Conservation (phyloP, 2,888 invertebrate genomes). For the Craniophora ligustri region DNA sequence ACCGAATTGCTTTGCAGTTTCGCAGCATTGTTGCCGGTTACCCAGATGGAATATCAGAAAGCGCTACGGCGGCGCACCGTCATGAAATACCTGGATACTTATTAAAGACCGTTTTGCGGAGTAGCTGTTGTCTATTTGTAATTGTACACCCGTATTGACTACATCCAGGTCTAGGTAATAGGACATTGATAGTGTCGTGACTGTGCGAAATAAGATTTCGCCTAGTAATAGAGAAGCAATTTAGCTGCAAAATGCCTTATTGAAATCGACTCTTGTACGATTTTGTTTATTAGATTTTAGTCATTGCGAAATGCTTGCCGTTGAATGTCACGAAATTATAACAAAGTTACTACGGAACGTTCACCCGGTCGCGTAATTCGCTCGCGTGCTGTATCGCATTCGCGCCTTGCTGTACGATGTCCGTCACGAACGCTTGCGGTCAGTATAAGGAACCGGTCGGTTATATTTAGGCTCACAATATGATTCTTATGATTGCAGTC, state of each 20-base stretch:
- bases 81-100: slow-evolving; percentile 63
- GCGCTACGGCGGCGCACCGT: slow-evolving; percentile 51
- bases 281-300: slow-evolving; percentile 63
- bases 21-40: slow-evolving; percentile 57
- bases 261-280: slow-evolving; percentile 63
- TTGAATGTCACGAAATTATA: slow-evolving; percentile 75
- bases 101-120: slow-evolving; percentile 65
- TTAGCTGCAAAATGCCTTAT: slow-evolving; percentile 61
- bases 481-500: slow-evolving; percentile 16
- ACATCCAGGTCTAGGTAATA: slow-evolving; percentile 70
- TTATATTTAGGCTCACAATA: slow-evolving; percentile 58
- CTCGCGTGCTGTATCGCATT: slow-evolving; percentile 68
- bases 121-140: slow-evolving; percentile 69
- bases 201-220: slow-evolving; percentile 69
- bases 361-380: slow-evolving; percentile 73
- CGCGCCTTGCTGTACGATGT: slow-evolving; percentile 63
- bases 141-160: slow-evolving; percentile 67
- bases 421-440: slow-evolving; percentile 78
- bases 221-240: slow-evolving; percentile 64
- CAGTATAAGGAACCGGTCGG: slow-evolving; percentile 72
- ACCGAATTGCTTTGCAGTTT: slow-evolving; percentile 57
- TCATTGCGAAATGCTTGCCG: slow-evolving; percentile 66
- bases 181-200: slow-evolving; percentile 72
- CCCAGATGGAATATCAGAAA: slow-evolving; percentile 65
- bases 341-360: slow-evolving; percentile 68